Evolutionary conservation across 2,113 vertebrate genomes (phyloP).

Genomic region (Planiliza haematocheilus): DNA sequence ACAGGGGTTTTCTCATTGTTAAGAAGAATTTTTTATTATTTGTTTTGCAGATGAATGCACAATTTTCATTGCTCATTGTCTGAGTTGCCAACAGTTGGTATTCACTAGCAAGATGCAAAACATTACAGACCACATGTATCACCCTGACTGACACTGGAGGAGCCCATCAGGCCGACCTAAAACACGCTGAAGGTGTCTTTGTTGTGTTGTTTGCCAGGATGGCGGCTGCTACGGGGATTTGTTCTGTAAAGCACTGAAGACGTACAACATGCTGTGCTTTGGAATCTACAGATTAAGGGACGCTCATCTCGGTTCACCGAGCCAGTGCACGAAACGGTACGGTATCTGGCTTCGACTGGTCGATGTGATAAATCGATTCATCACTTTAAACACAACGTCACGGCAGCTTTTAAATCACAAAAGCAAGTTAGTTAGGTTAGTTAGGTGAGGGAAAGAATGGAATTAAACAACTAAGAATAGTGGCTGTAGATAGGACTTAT

Average conservation of each 20-base stretch:
- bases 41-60: conserved; percentile 20
- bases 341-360: background rate
- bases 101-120: conserved; percentile 17
- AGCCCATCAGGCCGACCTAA: conserved; percentile 8
- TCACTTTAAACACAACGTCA: too few relatives aligned
- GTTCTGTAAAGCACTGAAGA: conserved; percentile 99
- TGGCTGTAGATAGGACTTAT: too few relatives aligned
- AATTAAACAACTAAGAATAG: too few relatives aligned
- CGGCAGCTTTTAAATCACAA: too few relatives aligned
- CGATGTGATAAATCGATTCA: too few relatives aligned
- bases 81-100: conserved; percentile 27
- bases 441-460: too few relatives aligned
- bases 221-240: conserved; percentile 99
- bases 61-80: conserved; percentile 27
- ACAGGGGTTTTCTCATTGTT: conserved; percentile 38
- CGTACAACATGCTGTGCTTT: conserved; percentile 99
- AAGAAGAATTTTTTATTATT: conserved; percentile 24
- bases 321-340: conserved; percentile 96
- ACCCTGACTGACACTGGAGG: background rate
- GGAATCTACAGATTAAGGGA: conserved; percentile 99
- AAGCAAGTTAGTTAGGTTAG: too few relatives aligned
- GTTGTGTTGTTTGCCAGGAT: conserved; percentile 84
- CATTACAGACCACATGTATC: conserved; percentile 4
- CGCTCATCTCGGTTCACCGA: conserved; percentile 89
- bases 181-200: conserved; percentile 23